Evolutionary conservation across 2,797 vertebrate species (phyloP).

Genomic region (Serranus cabrilla): DNA sequence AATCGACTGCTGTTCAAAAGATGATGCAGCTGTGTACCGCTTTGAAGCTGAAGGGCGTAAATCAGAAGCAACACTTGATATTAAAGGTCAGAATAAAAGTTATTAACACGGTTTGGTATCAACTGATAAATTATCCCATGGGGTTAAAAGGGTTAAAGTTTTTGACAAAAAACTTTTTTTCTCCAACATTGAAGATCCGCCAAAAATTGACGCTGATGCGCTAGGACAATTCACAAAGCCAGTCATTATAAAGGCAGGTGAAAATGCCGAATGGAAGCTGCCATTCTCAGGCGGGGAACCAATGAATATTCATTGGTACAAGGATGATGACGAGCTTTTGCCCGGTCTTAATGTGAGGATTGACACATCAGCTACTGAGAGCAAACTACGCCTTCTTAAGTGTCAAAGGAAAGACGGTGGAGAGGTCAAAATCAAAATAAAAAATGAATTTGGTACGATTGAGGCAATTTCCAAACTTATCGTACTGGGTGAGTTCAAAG

Average conservation of each 20-base stretch:
- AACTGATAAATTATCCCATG: not conserved
- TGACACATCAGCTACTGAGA: conserved; percentile 81
- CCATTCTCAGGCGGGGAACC: conserved; percentile 87
- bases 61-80: conserved; percentile 87
- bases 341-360: conserved; percentile 79
- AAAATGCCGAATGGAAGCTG: conserved; percentile 87
- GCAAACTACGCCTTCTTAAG: conserved; percentile 85
- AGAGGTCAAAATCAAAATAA: conserved; percentile 89
- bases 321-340: conserved; percentile 85
- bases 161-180: conserved; percentile 5
- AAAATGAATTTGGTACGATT: conserved; percentile 86
- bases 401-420: conserved; percentile 88
- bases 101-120: not conserved
- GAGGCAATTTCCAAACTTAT: conserved; percentile 86
- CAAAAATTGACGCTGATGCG: conserved; percentile 85
- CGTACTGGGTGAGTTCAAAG: conserved; percentile 87
- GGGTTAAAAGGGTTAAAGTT: not conserved
- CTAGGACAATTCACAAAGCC: conserved; percentile 85
- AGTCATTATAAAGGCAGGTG: conserved; percentile 87
- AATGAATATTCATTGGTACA: conserved; percentile 87
- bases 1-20: conserved; percentile 82
- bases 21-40: conserved; percentile 87
- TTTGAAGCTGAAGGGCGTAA: conserved; percentile 90
- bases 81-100: conserved; percentile 83
- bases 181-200: conserved; percentile 84